Conservation (phyloP, 2,888 invertebrate species). For the Fragum sueziense region DNA sequence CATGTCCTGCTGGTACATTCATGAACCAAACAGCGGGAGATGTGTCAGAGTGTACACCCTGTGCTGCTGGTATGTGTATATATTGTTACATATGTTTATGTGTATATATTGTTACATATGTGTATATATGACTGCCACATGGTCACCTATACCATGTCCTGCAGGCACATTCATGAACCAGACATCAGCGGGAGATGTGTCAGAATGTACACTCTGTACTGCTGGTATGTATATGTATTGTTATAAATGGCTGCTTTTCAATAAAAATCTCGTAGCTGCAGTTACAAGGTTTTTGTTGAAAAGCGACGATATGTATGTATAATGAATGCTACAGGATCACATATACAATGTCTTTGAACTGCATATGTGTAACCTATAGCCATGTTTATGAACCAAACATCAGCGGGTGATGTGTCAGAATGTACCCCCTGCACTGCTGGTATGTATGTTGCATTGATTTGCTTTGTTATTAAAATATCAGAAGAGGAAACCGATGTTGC, state of each 20-base stretch:
- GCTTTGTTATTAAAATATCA: too few species aligned
- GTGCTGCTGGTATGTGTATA: slow-evolving; percentile 68
- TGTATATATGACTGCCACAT: too few species aligned
- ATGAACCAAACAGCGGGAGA: slow-evolving; percentile 67
- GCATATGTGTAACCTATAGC: slow-evolving; percentile 79
- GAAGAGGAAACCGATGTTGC: too few species aligned
- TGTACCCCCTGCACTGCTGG: too few species aligned
- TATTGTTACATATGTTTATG: background rate
- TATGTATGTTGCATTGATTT: background rate
- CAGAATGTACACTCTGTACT: slow-evolving; percentile 76
- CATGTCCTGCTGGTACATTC: slow-evolving; percentile 79
- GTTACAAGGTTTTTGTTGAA: too few species aligned
- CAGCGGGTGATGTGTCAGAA: slow-evolving; percentile 60
- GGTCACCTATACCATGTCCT: slow-evolving; percentile 73
- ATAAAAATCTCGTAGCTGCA: too few species aligned
- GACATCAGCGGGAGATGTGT: slow-evolving; percentile 66
- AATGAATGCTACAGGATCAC: slow-evolving; percentile 74
- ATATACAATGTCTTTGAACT: slow-evolving; percentile 75
- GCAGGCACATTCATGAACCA: slow-evolving; percentile 36
- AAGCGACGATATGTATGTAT: too few species aligned
- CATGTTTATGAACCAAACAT: slow-evolving; percentile 72
- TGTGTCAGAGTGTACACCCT: slow-evolving; percentile 74
- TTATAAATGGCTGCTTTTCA: background rate
- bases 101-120: slow-evolving; percentile 54
- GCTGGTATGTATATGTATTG: slow-evolving; percentile 67